phyloP scores from a whole-genome alignment of 1,140 invertebrate genomes.

The Drosophila pseudoananassae region DNA sequence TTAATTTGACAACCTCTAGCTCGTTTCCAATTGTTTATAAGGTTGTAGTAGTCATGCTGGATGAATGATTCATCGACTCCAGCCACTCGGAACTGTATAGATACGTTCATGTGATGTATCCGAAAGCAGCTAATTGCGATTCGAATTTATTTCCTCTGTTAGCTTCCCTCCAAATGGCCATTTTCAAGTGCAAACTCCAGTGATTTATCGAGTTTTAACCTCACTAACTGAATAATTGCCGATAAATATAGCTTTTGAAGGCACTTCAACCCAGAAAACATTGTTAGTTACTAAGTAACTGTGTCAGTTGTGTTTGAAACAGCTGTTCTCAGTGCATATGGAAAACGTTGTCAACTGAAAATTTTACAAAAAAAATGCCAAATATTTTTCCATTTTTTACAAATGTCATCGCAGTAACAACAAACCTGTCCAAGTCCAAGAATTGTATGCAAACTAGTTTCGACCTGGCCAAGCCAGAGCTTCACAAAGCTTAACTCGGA shows the following conservation, averaged over 20 bases:
- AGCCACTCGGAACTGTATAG: conserved; percentile 28
- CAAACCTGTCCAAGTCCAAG: conserved; percentile 47
- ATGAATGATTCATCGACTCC: conserved; percentile 60
- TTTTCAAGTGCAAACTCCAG: conserved; percentile 43
- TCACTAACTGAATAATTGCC: conserved; percentile 7
- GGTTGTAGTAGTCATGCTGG: conserved; percentile 30
- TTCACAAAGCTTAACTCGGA: conserved; percentile 21
- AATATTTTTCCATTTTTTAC: conserved; percentile 23
- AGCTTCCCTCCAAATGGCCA: conserved; percentile 32
- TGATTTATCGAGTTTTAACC: conserved; percentile 26
- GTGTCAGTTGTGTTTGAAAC: conserved; percentile 16
- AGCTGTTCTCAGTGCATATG: conserved; percentile 60
- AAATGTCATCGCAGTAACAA: conserved; percentile 47
- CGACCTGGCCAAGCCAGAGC: conserved; percentile 11
- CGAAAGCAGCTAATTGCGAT: conserved; percentile 57
- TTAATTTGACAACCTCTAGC: conserved; percentile 10
- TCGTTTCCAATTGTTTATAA: conserved; percentile 21
- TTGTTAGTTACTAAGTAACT: neutral
- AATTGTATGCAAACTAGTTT: conserved; percentile 73
- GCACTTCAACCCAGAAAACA: too few species aligned
- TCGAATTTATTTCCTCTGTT: conserved; percentile 35
- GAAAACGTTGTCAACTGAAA: conserved; percentile 46
- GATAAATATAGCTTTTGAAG: conserved; percentile 1
- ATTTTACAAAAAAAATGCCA: conserved; percentile 15
- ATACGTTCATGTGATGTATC: conserved; percentile 25